These are phyloP conservation scores for Ariolimax columbianus DNA, from an alignment of 2,888 invertebrate genomes.

Conservation along the genomic window DNA sequence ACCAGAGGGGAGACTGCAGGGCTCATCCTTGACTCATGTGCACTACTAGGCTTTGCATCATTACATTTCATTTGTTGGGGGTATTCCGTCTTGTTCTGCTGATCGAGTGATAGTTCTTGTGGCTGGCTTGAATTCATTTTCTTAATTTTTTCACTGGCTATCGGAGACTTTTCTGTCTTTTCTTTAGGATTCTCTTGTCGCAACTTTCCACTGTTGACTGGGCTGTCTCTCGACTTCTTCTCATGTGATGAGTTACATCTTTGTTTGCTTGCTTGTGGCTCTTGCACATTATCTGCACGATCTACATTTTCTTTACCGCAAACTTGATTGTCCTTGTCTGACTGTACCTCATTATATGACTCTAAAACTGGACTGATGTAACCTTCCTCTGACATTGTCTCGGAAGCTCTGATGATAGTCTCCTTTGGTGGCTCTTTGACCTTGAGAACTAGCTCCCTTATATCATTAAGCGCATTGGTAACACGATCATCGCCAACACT, in stretches of 20 bases:
- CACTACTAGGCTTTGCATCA: no score
- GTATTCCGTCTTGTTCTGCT: not conserved
- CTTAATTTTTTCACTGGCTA: not conserved
- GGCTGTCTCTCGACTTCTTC: not conserved
- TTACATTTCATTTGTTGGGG: not conserved
- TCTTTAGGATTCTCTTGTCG: not conserved
- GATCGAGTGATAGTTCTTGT: not conserved
- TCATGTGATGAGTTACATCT: not conserved
- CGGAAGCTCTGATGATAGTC: no score
- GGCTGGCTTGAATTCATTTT: not conserved
- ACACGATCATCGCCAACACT: not conserved
- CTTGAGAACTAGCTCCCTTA: conserved; percentile 9
- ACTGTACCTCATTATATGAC: not conserved
- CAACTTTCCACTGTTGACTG: not conserved
- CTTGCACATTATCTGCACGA: not conserved
- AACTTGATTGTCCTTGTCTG: not conserved
- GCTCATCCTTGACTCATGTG: not conserved
- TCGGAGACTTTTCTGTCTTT: not conserved
- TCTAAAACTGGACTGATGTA: not conserved
- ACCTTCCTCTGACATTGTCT: not conserved
- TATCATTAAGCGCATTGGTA: not conserved
- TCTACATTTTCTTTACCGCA: not conserved
- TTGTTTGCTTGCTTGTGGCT: not conserved
- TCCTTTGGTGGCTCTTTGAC: not conserved
- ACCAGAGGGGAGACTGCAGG: not conserved